phyloP scores from a whole-genome alignment of 2,113 vertebrate species.

The Sitta europaea region DNA sequence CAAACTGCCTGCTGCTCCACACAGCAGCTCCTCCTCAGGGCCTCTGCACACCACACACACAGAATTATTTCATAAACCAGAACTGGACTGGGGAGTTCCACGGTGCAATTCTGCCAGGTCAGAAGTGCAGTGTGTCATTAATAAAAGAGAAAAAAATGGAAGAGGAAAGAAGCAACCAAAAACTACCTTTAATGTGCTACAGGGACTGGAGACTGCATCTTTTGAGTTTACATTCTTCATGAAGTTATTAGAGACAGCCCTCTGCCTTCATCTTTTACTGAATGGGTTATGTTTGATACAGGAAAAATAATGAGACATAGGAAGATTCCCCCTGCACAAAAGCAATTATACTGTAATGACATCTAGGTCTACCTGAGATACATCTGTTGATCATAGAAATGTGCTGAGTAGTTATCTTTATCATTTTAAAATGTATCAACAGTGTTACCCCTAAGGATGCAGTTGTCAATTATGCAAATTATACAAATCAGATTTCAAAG shows the following conservation, averaged over 20 bases:
- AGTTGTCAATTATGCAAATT: background rate
- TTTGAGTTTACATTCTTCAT: background rate
- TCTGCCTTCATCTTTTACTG: background rate
- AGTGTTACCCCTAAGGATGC: background rate
- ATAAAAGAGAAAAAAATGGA: too few relatives aligned
- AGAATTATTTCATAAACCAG: background rate
- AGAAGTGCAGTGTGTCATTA: fast-evolving
- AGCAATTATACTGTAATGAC: background rate
- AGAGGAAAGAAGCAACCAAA: background rate
- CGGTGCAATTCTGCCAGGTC: background rate
- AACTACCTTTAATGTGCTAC: background rate
- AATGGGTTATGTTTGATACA: background rate
- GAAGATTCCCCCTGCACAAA: background rate
- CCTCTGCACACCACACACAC: background rate
- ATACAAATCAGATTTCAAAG: background rate
- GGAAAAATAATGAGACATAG: background rate
- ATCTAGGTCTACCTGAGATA: background rate
- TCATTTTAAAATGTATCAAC: background rate
- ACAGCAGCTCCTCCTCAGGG: background rate
- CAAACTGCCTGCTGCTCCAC: background rate
- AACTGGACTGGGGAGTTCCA: background rate
- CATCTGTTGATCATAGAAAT: background rate
- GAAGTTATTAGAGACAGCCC: background rate
- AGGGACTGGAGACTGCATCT: background rate
- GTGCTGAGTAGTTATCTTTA: background rate